phyloP scores from a whole-genome alignment of 2,113 vertebrate species.

The Dendropsophus ebraccatus region DNA sequence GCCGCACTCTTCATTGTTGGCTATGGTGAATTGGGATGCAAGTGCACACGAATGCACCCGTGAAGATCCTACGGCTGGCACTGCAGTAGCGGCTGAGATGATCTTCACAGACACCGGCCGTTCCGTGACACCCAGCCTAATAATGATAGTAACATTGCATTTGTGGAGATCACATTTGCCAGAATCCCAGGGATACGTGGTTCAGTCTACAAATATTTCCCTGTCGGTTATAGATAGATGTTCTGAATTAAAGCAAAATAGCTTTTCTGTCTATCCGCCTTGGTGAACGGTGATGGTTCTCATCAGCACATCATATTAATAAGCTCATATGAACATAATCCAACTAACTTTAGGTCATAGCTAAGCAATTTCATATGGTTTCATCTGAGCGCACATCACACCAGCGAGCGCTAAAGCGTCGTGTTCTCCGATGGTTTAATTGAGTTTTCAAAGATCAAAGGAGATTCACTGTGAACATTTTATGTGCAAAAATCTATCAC shows the following conservation, averaged over 20 bases:
- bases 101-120: no score
- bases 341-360: neutral
- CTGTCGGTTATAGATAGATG: no score
- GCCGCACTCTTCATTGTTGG: no score
- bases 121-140: no score
- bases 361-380: neutral
- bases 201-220: no score
- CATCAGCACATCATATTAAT: neutral
- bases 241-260: neutral
- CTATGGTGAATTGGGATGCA: no score
- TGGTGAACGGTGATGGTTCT: neutral
- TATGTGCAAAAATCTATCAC: neutral
- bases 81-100: no score
- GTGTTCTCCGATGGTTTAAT: neutral
- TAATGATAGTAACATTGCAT: no score
- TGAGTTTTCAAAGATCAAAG: slow-evolving; percentile 13
- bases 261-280: neutral
- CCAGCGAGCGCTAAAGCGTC: neutral
- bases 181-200: no score
- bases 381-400: neutral
- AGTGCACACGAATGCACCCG: no score
- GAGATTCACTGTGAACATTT: neutral
- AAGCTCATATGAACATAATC: neutral
- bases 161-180: no score
- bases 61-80: no score